Conservation (phyloP, 1,140 invertebrate species). For the Adelges cooleyi region DNA sequence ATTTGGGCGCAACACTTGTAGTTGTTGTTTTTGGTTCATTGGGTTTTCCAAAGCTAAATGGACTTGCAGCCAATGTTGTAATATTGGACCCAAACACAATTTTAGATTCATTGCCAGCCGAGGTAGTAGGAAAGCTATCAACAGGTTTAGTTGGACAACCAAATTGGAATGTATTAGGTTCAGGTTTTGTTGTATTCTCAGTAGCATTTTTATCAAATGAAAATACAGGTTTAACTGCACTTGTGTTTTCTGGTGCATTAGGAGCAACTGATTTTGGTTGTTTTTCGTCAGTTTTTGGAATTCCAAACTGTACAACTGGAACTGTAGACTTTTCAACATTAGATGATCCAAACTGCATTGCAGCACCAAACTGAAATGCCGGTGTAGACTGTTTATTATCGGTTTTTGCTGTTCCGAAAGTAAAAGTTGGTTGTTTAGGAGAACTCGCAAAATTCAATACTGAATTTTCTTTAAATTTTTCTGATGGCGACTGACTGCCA, state of each 20-base stretch:
- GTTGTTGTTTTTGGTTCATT: too few species aligned
- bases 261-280: too few species aligned
- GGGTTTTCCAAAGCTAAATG: too few species aligned
- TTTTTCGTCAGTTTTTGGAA: neutral
- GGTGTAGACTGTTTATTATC: neutral
- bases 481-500: neutral
- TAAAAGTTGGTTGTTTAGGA: neutral
- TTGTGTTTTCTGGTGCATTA: too few species aligned
- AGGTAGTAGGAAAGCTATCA: too few species aligned
- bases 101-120: too few species aligned
- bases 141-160: too few species aligned
- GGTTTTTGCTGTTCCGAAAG: neutral
- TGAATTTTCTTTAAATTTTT: too few species aligned
- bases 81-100: too few species aligned
- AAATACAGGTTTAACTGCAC: neutral
- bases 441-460: too few species aligned
- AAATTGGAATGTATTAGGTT: constrained; percentile 8
- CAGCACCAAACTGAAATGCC: neutral
- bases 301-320: neutral
- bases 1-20: too few species aligned
- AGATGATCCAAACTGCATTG: neutral
- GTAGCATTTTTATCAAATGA: neutral
- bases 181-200: neutral
- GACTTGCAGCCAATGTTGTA: too few species aligned
- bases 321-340: neutral